Evolutionary conservation across 2,797 vertebrate species (phyloP), one percentile per base, ranked within the genome.

Genomic region (Protosalanx chinensis): DNA sequence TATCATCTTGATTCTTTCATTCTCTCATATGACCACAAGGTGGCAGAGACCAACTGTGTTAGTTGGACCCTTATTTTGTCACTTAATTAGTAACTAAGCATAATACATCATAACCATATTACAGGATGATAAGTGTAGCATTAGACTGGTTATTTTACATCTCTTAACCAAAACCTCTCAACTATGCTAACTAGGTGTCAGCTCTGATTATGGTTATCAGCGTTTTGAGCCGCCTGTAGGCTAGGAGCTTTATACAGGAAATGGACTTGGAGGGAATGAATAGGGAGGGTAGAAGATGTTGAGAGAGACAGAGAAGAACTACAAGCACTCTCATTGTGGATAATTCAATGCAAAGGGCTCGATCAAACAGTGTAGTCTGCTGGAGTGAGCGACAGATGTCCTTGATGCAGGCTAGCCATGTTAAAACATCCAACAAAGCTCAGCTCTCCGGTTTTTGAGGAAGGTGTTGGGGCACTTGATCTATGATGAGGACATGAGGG

Each of bases 21-120:
- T 13, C 51, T 23, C 6, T 49, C n/a, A 65, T 63, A 65, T 6
- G 53, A 8, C 53, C 75, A 82, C 71, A 73, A 33, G 63, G 63
- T 76, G 80, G 63, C 62, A 67, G 7, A 37, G 41, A 67, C 7
- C 56, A 68, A 6, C 67, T 68, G 41, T 46, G 12, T 46, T 12
- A 12, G 41, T 13, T 12, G 3, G 13, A 65, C 27, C 16, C 30
- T 33, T 27, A 46, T 49, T 4, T 65, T 37, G 64, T 46, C n/a
- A n/a, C 20, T 58, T 58, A n/a, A 58, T 23, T 37, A 13, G 10
- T 27, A 12, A 46, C 37, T 49, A 12, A 2, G 23, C 5, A 46
- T 46, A 37, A 41, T 32, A 33, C 20, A 37, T 6, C 12, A 5
- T 20, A 20, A 12, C 8, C 41, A n/a, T 37, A 41, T 4, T 20